Conservation (phyloP, 2,888 invertebrate species). For the Trichopoda pennipes region DNA sequence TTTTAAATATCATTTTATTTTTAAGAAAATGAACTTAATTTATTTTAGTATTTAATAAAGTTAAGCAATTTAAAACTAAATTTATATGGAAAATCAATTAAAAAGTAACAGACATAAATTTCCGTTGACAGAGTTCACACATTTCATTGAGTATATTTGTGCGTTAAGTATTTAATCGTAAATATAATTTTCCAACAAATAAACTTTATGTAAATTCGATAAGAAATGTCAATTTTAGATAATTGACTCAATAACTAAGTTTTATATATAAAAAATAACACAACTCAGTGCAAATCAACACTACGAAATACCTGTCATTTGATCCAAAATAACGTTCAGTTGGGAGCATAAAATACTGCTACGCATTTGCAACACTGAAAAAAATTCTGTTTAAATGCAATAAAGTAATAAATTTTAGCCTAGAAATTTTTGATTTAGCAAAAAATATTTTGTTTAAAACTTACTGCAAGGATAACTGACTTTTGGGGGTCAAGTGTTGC, state of each 20-base stretch:
- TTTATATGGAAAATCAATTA: conserved; percentile 64
- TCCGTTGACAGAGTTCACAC: conserved; percentile 67
- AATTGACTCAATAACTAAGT: conserved; percentile 66
- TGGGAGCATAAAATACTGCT: conserved; percentile 46
- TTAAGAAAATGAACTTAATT: conserved; percentile 23
- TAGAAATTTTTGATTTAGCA: too few species aligned
- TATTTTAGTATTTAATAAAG: conserved; percentile 20
- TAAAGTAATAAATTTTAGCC: neutral
- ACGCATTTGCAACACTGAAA: conserved; percentile 42
- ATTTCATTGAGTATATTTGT: neutral
- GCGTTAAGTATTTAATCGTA: conserved; percentile 46
- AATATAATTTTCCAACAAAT: conserved; percentile 58
- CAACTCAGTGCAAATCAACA: conserved; percentile 41
- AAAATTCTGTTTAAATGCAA: conserved; percentile 7
- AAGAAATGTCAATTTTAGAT: conserved; percentile 69
- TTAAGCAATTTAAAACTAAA: conserved; percentile 54
- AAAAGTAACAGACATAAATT: conserved; percentile 73
- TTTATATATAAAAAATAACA: conserved; percentile 41
- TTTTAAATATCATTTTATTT: neutral
- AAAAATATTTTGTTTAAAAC: too few species aligned
- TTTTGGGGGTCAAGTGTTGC: too few species aligned
- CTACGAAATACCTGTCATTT: conserved; percentile 28
- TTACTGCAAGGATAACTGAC: neutral
- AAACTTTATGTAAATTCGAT: conserved; percentile 66
- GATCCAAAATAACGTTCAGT: neutral